Percentiles rank a stretch among this genome's conserved stretches.
These are phyloP conservation scores for Hydrophis major DNA, from an alignment of 2,797 vertebrate genomes.

Conservation along the genomic window DNA sequence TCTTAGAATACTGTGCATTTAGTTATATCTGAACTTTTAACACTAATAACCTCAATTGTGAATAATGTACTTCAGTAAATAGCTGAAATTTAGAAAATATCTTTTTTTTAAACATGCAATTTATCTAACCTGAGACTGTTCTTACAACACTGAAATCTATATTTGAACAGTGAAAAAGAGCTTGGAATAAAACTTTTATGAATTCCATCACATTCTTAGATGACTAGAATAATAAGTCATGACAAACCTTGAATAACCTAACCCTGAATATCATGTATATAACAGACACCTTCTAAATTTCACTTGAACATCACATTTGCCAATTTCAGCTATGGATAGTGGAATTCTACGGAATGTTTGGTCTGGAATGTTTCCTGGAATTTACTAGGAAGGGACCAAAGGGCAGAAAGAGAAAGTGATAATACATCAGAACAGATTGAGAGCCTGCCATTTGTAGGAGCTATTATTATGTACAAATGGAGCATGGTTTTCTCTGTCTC, in stretches of 20 bases:
- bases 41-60: background rate
- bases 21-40: background rate
- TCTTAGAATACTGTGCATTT: background rate
- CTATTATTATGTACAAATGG: background rate
- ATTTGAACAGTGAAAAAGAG: conserved; percentile 3
- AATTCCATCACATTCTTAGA: background rate
- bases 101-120: background rate
- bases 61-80: background rate
- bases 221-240: conserved; percentile 5
- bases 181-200: background rate
- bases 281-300: background rate
- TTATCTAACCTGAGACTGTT: background rate
- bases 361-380: background rate
- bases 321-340: background rate
- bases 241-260: background rate
- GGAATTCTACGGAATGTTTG: background rate
- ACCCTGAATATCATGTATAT: conserved; percentile 13
- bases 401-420: background rate
- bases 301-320: conserved; percentile 9
- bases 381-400: background rate
- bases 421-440: background rate
- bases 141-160: conserved; percentile 1
- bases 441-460: background rate
- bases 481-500: background rate
- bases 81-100: background rate